Percentiles rank a stretch among this genome's conserved stretches.
Evolutionary conservation across 2,113 vertebrate species (phyloP).

Genomic region (Periophthalmodon schlosseri): DNA sequence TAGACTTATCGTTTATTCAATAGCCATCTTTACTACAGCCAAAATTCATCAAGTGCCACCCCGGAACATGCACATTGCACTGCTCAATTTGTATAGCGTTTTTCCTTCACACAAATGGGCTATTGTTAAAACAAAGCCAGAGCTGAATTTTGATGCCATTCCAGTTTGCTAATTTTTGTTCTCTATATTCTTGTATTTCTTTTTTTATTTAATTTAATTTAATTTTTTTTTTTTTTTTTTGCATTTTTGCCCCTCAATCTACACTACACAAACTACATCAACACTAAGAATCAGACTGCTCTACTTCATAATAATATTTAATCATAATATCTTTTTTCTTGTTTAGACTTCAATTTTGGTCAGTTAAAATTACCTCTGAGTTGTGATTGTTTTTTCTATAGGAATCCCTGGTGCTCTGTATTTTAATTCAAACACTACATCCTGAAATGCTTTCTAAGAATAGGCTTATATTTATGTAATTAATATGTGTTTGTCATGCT

Average conservation of each 20-base stretch:
- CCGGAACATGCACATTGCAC: constrained; percentile 26
- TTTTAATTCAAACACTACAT: constrained; percentile 56
- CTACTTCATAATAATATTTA: background rate
- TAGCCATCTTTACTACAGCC: constrained; percentile 25
- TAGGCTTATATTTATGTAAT: constrained; percentile 23
- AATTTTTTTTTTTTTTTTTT: constrained; percentile 9
- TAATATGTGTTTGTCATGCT: constrained; percentile 16
- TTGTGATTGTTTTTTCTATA: constrained; percentile 39
- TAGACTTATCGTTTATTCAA: constrained; percentile 12
- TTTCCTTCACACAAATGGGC: constrained; percentile 13
- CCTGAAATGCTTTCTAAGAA: constrained; percentile 17
- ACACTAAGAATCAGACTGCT: constrained; percentile 19
- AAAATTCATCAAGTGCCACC: constrained; percentile 53
- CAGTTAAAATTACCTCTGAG: constrained; percentile 45
- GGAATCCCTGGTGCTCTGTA: constrained; percentile 67
- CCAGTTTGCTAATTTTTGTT: constrained; percentile 17
- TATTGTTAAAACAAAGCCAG: constrained; percentile 9
- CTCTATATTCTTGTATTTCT: constrained; percentile 15
- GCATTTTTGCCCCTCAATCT: background rate
- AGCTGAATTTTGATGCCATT: constrained; percentile 50
- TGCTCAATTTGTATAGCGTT: constrained; percentile 34
- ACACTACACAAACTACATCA: constrained; percentile 48
- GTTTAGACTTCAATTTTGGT: constrained; percentile 47
- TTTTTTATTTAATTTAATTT: constrained; percentile 9
- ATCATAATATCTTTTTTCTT: constrained; percentile 32